Base-by-base conservation (phyloP, 2,797 vertebrate genomes). In the Anabacerthia variegaticeps region DNA sequence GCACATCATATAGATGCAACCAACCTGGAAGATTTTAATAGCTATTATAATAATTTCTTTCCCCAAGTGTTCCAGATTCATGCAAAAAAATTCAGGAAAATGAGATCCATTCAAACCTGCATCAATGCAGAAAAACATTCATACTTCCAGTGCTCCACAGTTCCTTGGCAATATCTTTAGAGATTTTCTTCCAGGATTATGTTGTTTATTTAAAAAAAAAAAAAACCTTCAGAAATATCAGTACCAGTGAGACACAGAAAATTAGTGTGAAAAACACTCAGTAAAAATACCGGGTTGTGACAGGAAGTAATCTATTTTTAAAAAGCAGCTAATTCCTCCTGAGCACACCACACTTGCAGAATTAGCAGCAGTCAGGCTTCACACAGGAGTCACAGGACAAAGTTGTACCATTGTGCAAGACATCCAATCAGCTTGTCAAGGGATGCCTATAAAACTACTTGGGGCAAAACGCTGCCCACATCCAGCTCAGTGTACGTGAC, bases 311-410 rank as follows among this genome's bases (percentile, higher is more conserved):
- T 63, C 58, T 92, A 71, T 94, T 92, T 95, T 91, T 94, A 86
- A 92, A 90, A 88, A 43, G 62, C 69, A 95, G n/a, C 56, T 83
- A 93, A 83, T 83, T 92, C 89, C 78, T 94, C 78, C 72, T n/a
- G 68, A 82, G 69, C 56, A 67, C 6, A 1, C 39, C 2, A 9
- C 41, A 5, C 77, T 66, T 46, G 63, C 74, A 73, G 63, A 73
- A 44, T 44, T 52, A 85, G 86, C 30, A 63, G 26, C 39, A 51
- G 17, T 18, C 67, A 73, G 67, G 55, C n/a, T 92, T 76, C 59
- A 43, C 3, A 1, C 52, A 61, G 65, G 48, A 92, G 55, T 71
- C 82, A 63, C 0, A 3, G 92, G 39, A 85, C 52, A 49, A 52
- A 84, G 51, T 48, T 73, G 7, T 2, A n/a, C 1, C 3, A 1